Evolutionary conservation across 2,797 vertebrate genomes (phyloP).

Genomic region (Takifugu ocellatus): DNA sequence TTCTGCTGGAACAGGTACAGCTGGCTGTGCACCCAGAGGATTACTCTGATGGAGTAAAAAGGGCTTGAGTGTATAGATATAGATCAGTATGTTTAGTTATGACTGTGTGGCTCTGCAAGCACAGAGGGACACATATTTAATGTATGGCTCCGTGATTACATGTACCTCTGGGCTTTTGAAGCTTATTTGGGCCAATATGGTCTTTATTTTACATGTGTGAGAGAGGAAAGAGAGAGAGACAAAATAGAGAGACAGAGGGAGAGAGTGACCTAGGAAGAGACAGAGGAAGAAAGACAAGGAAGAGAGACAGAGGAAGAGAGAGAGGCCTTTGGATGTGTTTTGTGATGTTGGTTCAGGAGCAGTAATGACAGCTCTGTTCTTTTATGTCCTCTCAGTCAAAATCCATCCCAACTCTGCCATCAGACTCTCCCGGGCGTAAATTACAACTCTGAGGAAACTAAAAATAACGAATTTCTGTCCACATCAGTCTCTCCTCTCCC

Average conservation of each 20-base stretch:
- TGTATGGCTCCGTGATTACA: slow-evolving; percentile 12
- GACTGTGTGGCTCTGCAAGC: slow-evolving; percentile 8
- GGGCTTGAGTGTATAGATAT: slow-evolving; percentile 33
- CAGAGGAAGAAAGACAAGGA: no score
- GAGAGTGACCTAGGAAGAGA: no score
- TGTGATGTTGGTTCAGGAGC: slow-evolving; percentile 6
- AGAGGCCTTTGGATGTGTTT: slow-evolving; percentile 1
- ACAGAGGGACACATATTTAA: slow-evolving; percentile 12
- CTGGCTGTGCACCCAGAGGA: slow-evolving; percentile 31
- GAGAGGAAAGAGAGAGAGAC: no score
- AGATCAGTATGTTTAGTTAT: slow-evolving; percentile 35
- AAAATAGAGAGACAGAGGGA: no score
- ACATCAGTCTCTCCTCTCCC: background rate
- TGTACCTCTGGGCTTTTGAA: slow-evolving; percentile 12
- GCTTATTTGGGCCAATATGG: background rate
- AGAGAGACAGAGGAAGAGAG: no score
- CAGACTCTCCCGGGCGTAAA: slow-evolving; percentile 33
- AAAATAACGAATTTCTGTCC: slow-evolving; percentile 21
- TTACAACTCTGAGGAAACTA: slow-evolving; percentile 41
- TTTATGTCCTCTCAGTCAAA: slow-evolving; percentile 42
- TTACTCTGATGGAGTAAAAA: slow-evolving; percentile 34
- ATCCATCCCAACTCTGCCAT: slow-evolving; percentile 39
- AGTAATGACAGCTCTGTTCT: slow-evolving; percentile 42
- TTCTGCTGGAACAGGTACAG: slow-evolving; percentile 35
- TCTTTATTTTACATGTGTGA: slow-evolving; percentile 1